These are phyloP conservation scores for Allobates femoralis DNA, from an alignment of 2,797 vertebrate genomes.

Conservation along the genomic window DNA sequence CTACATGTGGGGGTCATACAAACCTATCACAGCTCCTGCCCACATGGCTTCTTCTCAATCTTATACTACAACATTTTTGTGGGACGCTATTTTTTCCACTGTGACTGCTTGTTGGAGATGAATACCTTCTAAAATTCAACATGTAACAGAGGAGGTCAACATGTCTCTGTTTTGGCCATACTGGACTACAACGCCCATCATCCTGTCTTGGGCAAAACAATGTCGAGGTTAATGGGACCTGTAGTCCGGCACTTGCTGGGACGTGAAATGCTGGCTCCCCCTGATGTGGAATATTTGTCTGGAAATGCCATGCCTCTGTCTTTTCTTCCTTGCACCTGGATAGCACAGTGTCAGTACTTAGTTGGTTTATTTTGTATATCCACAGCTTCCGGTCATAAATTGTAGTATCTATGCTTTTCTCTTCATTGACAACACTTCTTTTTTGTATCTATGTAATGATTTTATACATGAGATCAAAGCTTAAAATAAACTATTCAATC, in stretches of 20 bases:
- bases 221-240: conserved; percentile 32
- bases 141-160: conserved; percentile 53
- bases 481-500: conserved; percentile 22
- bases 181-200: conserved; percentile 24
- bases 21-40: conserved; percentile 30
- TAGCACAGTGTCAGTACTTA: conserved; percentile 37
- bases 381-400: conserved; percentile 11
- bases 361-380: conserved; percentile 29
- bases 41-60: conserved; percentile 44
- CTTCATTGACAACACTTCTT: conserved; percentile 48
- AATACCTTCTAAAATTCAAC: conserved; percentile 43
- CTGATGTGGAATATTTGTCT: conserved; percentile 46
- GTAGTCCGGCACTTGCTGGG: conserved; percentile 19
- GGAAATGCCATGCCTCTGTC: conserved; percentile 38
- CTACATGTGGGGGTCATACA: conserved; percentile 34
- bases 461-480: conserved; percentile 8
- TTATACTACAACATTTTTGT: conserved; percentile 30
- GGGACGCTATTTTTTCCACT: conserved; percentile 53
- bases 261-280: conserved; percentile 26
- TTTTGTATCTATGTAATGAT: neutral
- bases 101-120: conserved; percentile 47
- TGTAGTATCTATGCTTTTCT: conserved; percentile 47
- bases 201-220: neutral
- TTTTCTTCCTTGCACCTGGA: conserved; percentile 30
- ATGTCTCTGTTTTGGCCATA: neutral